Conservation (phyloP, 2,888 invertebrate genomes). For the Eilema sororculum region DNA sequence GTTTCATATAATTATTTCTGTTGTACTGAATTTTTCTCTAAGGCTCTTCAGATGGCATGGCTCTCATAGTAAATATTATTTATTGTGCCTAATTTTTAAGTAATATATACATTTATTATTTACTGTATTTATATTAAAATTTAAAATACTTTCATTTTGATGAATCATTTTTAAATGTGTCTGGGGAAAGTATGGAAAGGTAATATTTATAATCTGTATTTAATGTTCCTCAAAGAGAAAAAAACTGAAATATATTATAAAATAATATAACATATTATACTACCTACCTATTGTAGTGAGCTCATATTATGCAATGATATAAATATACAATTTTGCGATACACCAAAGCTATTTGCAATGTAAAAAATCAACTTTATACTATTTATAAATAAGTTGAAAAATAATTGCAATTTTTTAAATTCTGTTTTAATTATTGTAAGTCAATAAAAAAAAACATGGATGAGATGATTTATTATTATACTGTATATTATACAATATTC, state of each 20-base stretch:
- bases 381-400: not conserved
- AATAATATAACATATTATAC: not conserved
- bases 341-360: conserved; percentile 16
- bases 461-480: not conserved
- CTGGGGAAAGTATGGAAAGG: not conserved
- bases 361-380: not conserved
- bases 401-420: not conserved
- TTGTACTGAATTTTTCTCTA: not conserved
- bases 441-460: not conserved
- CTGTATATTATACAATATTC: not conserved
- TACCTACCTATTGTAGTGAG: too few species aligned
- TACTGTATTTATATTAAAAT: not conserved
- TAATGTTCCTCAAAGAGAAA: not conserved
- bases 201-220: not conserved
- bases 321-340: conserved; percentile 5
- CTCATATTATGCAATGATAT: not conserved
- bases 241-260: not conserved
- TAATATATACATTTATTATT: not conserved
- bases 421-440: not conserved
- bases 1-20: not conserved
- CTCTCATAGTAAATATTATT: not conserved
- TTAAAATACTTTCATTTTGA: not conserved
- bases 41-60: not conserved
- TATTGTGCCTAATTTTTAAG: not conserved
- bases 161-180: not conserved